Conservation (phyloP, 2,797 vertebrate genomes). For the Bradypodion pumilum region DNA sequence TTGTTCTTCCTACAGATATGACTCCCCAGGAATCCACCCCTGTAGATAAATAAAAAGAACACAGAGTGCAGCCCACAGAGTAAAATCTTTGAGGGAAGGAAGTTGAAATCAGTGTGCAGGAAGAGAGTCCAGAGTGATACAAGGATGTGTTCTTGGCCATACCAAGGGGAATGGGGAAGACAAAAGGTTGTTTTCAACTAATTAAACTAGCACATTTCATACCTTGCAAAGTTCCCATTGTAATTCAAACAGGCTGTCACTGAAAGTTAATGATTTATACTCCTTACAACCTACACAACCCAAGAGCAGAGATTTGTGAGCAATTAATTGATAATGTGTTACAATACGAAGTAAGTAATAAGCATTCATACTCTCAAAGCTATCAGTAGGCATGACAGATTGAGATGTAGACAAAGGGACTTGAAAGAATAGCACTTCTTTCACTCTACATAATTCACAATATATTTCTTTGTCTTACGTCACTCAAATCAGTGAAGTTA, state of each 20-base stretch:
- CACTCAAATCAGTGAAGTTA: slow-evolving; percentile 68
- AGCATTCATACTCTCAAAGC: slow-evolving; percentile 47
- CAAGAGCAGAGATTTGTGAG: slow-evolving; percentile 56
- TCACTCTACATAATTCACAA: slow-evolving; percentile 30
- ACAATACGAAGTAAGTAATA: slow-evolving; percentile 58
- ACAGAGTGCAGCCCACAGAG: slow-evolving; percentile 25
- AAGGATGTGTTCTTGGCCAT: neutral
- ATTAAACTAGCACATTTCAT: slow-evolving; percentile 55
- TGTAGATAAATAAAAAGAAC: slow-evolving; percentile 60
- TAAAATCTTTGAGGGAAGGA: slow-evolving; percentile 42
- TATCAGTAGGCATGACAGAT: slow-evolving; percentile 28
- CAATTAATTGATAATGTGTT: slow-evolving; percentile 73
- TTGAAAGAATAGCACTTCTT: slow-evolving; percentile 17
- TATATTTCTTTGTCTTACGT: slow-evolving; percentile 65
- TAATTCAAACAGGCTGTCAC: slow-evolving; percentile 56
- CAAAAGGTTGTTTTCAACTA: slow-evolving; percentile 54
- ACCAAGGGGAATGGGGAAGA: slow-evolving; percentile 34
- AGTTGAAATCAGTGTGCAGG: slow-evolving; percentile 31
- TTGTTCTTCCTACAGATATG: slow-evolving; percentile 58
- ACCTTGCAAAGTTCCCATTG: slow-evolving; percentile 45
- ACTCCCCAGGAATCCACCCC: slow-evolving; percentile 51
- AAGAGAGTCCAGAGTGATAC: neutral
- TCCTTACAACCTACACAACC: slow-evolving; percentile 63
- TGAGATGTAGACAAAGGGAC: slow-evolving; percentile 32
- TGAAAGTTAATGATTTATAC: slow-evolving; percentile 63